Evolutionary conservation across 2,113 vertebrate genomes (phyloP).

Genomic region (Ctenodactylus gundi): DNA sequence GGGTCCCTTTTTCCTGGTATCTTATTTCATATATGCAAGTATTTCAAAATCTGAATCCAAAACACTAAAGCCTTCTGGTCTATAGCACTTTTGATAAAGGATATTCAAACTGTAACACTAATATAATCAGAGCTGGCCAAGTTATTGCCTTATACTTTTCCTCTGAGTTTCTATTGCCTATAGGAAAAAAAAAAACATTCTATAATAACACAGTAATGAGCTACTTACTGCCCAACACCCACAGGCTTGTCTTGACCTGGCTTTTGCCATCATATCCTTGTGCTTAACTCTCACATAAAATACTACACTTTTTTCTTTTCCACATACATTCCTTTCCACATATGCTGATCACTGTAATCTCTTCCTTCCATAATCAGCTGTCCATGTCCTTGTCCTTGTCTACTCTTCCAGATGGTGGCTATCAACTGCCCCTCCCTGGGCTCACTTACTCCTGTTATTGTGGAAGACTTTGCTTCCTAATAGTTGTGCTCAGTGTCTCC

Average conservation of each 20-base stretch:
- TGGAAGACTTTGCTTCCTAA: conserved; percentile 17
- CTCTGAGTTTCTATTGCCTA: not conserved
- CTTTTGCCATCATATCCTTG: not conserved
- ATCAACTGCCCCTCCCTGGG: not conserved
- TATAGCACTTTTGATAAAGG: not conserved
- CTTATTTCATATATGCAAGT: not conserved
- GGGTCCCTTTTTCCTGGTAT: not conserved
- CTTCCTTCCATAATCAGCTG: not conserved
- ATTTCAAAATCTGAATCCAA: not conserved
- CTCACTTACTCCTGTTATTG: not conserved
- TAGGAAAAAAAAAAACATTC: not conserved
- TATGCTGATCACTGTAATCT: not conserved
- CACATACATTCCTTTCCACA: not conserved
- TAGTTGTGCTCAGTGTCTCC: not conserved
- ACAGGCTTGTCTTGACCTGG: too few species aligned
- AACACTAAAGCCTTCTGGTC: not conserved
- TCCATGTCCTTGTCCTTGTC: not conserved
- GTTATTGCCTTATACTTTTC: not conserved
- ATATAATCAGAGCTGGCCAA: not conserved
- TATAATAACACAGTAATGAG: fast-evolving
- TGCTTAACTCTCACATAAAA: not conserved
- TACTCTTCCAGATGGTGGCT: not conserved
- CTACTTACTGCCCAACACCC: not conserved
- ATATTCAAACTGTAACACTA: not conserved
- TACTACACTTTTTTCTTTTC: not conserved